Base-by-base conservation (phyloP, 2,888 invertebrate species). In the Tetrapedia diversipes region DNA sequence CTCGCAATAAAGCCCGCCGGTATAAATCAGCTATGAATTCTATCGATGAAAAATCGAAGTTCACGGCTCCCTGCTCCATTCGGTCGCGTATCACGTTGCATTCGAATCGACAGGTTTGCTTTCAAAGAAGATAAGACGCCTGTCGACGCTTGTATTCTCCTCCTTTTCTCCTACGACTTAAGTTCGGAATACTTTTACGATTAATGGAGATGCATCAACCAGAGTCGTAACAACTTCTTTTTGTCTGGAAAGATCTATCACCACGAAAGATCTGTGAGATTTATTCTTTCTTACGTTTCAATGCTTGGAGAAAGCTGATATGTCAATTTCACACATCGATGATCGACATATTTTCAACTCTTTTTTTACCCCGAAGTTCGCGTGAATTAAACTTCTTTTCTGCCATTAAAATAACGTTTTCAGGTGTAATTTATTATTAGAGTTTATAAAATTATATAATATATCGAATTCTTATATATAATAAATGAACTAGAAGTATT, bases 1-100 rank as follows among this genome's bases (percentile, higher is more conserved):
- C 68, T 74, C 60, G 77, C 72, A 76, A 85, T 85, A 85, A 80
- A 81, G 73, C 77, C 76, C 53, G 51, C 56, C 59, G 43, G 53
- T 43, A 47, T 63, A 68, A 68, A 29, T 51, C 49, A 69, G 51
- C 60, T 45, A 57, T 64, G 56, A 74, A 70, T 69, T 64, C 59
- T 47, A 39, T 53, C 53, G 64, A 43, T 69, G 59, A 56, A 70
- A 49, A 69, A 66, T 57, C 66, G 54, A 53, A 63, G 54, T 53
- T 59, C 63, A 74, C 32, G 39, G 34, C 19, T 32, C 29, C 45
- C 19, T 49, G 22, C 37, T 32, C 61, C 29, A 16, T 60, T 60
- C 22, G 27, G 11, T 57, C 34, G 34, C 61, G 54, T 4, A 32
- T 53, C 68, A 14, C n/a, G 41, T 24, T 19, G 37, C 37, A 64